Conservation (phyloP, 2,797 vertebrate genomes). For the Hoplostethus mediterraneus region DNA sequence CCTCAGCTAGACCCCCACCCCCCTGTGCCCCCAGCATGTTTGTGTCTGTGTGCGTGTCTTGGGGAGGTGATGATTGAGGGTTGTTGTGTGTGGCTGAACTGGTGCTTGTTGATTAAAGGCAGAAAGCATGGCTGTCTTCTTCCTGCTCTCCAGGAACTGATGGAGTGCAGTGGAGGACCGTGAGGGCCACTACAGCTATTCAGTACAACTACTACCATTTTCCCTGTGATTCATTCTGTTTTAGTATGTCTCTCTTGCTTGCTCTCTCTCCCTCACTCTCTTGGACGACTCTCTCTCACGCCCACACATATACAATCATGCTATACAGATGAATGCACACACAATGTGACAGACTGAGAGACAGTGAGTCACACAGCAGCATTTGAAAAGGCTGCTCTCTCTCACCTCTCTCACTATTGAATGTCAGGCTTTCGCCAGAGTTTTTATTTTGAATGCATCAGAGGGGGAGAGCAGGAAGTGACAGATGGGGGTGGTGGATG, state of each 20-base stretch:
- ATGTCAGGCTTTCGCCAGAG: conserved; percentile 18
- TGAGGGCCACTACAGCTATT: conserved; percentile 8
- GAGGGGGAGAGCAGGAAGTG: background rate
- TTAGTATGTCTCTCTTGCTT: conserved; percentile 1
- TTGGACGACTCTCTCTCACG: conserved; percentile 5
- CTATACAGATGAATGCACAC: conserved; percentile 56
- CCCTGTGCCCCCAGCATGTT: background rate
- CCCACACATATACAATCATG: conserved; percentile 57
- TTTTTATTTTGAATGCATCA: conserved; percentile 16
- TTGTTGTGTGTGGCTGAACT: conserved; percentile 1
- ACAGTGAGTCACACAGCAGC: conserved; percentile 61
- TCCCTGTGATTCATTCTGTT: conserved; percentile 31
- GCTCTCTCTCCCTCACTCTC: background rate
- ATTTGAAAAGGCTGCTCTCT: conserved; percentile 20
- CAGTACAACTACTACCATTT: background rate
- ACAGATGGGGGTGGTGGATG: too few species aligned
- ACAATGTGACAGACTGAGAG: conserved; percentile 72
- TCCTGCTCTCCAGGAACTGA: conserved; percentile 26
- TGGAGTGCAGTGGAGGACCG: conserved; percentile 25
- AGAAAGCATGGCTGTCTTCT: background rate
- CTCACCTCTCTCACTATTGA: conserved; percentile 1
- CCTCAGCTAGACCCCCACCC: conserved; percentile 5
- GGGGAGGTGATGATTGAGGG: conserved; percentile 9
- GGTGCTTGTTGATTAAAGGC: conserved; percentile 36
- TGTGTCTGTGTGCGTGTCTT: background rate